Conservation (phyloP, 2,113 vertebrate species). For the Piaya cayana region DNA sequence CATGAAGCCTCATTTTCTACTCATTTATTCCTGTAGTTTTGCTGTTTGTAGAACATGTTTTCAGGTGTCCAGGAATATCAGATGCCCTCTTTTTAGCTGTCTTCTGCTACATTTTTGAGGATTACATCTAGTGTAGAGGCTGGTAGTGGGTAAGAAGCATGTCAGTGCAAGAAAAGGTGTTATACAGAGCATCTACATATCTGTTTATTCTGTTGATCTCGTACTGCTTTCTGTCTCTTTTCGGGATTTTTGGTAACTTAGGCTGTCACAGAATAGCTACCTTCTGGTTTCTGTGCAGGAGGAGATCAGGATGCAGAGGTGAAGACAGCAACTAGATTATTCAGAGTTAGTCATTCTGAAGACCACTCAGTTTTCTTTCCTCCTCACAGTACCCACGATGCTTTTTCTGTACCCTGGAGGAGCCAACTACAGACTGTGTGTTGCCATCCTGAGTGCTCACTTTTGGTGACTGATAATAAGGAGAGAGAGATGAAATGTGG, state of each 20-base stretch:
- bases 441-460: neutral
- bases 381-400: neutral
- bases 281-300: constrained; percentile 35
- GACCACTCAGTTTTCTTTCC: constrained; percentile 27
- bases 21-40: neutral
- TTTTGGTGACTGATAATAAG: neutral
- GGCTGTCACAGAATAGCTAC: constrained; percentile 15
- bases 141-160: neutral
- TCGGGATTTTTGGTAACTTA: neutral
- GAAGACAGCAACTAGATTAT: constrained; percentile 18
- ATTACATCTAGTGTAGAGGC: neutral
- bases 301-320: constrained; percentile 19
- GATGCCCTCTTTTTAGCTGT: constrained; percentile 5
- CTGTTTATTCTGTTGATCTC: constrained; percentile 12
- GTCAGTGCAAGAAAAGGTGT: neutral
- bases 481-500: neutral
- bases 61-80: constrained; percentile 4
- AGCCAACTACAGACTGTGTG: neutral
- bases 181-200: constrained; percentile 6
- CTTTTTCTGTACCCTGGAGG: neutral
- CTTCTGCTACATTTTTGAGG: neutral
- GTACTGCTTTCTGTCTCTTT: neutral
- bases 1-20: neutral
- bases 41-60: neutral
- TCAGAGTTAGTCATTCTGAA: constrained; percentile 42